These are phyloP conservation scores for Micropoecilia bifurca DNA, from an alignment of 2,797 vertebrate genomes.

Conservation along the genomic window DNA sequence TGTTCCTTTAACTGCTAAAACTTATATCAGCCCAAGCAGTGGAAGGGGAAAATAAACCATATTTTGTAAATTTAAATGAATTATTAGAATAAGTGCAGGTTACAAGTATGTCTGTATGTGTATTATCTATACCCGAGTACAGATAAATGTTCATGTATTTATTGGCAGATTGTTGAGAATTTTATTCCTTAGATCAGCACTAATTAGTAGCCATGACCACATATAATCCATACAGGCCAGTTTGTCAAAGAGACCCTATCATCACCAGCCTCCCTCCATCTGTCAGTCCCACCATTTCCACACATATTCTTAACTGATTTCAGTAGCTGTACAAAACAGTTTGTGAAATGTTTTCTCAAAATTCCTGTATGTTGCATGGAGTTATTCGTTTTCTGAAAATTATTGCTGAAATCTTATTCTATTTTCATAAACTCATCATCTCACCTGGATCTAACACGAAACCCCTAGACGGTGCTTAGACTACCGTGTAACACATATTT, in stretches of 20 bases:
- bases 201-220: conserved; percentile 45
- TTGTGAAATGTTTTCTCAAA: not conserved
- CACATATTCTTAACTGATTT: not conserved
- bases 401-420: not conserved
- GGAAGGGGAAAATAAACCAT: not conserved
- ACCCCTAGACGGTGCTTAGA: not conserved
- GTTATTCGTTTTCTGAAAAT: not conserved
- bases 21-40: not conserved
- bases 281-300: conserved; percentile 5
- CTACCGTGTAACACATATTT: not conserved
- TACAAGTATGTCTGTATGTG: not conserved
- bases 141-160: conserved; percentile 30
- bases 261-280: conserved; percentile 21
- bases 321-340: not conserved
- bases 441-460: not conserved
- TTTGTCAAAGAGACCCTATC: conserved; percentile 9
- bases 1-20: not conserved
- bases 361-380: not conserved
- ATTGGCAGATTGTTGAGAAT: conserved; percentile 40
- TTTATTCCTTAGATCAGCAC: conserved; percentile 55
- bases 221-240: conserved; percentile 58
- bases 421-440: not conserved
- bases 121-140: not conserved
- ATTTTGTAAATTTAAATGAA: not conserved
- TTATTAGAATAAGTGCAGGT: not conserved